A percentile compares a stretch with the other conserved stretches of the same genome.
These are phyloP conservation scores for Crotalus horridus DNA, from an alignment of 2,113 vertebrate species.

Conservation along the genomic window DNA sequence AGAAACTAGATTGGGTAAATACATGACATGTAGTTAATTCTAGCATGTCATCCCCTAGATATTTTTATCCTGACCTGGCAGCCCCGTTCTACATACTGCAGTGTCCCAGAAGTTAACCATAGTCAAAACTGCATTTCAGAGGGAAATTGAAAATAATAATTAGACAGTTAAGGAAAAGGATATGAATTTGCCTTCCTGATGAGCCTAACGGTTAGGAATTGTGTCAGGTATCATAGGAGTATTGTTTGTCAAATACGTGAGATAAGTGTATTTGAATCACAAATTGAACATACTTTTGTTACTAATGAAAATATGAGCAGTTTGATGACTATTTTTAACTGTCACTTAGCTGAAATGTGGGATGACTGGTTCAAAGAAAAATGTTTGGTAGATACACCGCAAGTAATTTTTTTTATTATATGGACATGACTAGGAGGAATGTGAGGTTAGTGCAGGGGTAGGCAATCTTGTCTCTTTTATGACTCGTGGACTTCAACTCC, in stretches of 20 bases:
- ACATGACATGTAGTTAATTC: neutral
- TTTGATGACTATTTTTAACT: neutral
- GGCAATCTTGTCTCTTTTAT: too few species aligned
- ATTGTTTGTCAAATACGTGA: neutral
- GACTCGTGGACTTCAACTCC: too few species aligned
- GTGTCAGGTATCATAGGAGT: neutral
- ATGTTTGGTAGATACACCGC: neutral
- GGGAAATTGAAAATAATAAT: neutral
- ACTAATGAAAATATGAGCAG: neutral
- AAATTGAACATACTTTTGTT: neutral
- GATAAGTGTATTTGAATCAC: neutral
- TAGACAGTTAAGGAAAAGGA: neutral
- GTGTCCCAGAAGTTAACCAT: neutral
- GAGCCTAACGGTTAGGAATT: neutral
- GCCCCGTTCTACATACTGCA: neutral
- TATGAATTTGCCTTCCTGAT: neutral
- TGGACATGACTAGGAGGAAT: neutral
- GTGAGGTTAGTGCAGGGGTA: too few species aligned
- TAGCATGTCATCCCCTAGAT: neutral
- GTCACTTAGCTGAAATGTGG: neutral
- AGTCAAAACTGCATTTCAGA: neutral
- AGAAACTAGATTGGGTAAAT: neutral
- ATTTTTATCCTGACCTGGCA: neutral
- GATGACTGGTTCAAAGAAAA: neutral
- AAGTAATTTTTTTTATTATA: neutral